Evolutionary conservation across 2,888 invertebrate genomes (phyloP).

Genomic region (Bibio marci): DNA sequence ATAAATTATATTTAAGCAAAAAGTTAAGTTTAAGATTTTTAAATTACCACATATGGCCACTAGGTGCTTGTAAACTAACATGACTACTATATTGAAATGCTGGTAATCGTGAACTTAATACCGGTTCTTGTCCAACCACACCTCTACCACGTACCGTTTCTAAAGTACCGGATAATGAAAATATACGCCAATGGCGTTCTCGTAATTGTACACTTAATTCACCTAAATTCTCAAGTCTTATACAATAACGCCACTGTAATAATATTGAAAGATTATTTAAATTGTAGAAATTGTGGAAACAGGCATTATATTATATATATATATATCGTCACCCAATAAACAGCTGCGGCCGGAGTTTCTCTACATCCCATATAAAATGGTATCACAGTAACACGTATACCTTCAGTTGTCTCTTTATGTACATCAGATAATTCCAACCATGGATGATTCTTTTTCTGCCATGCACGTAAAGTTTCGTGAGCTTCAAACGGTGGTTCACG

Average conservation of each 20-base stretch:
- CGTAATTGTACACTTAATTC: conserved; percentile 77
- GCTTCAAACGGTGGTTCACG: conserved; percentile 72
- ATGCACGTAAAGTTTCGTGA: conserved; percentile 79
- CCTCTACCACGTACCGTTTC: conserved; percentile 86
- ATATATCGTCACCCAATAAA: conserved; percentile 49
- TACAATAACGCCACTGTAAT: conserved; percentile 89
- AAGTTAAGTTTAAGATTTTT: too few species aligned
- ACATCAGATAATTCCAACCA: conserved; percentile 95
- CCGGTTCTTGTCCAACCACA: conserved; percentile 96
- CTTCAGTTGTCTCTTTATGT: conserved; percentile 93
- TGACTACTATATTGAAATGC: conserved; percentile 98
- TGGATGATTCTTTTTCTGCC: conserved; percentile 96
- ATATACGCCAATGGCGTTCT: conserved; percentile 97
- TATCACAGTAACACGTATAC: conserved; percentile 90
- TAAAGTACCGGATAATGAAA: conserved; percentile 80
- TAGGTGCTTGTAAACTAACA: conserved; percentile 90
- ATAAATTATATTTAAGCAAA: conserved; percentile 2
- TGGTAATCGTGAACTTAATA: conserved; percentile 69
- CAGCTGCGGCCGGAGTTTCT: conserved; percentile 77
- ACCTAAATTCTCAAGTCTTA: conserved; percentile 87
- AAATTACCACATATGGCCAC: conserved; percentile 52
- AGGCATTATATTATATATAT: not conserved
- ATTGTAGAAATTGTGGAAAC: not conserved
- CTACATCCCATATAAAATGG: conserved; percentile 96
- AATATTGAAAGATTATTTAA: conserved; percentile 2